Conservation (phyloP, 2,888 invertebrate genomes). For the Ornithoptera alexandrae region DNA sequence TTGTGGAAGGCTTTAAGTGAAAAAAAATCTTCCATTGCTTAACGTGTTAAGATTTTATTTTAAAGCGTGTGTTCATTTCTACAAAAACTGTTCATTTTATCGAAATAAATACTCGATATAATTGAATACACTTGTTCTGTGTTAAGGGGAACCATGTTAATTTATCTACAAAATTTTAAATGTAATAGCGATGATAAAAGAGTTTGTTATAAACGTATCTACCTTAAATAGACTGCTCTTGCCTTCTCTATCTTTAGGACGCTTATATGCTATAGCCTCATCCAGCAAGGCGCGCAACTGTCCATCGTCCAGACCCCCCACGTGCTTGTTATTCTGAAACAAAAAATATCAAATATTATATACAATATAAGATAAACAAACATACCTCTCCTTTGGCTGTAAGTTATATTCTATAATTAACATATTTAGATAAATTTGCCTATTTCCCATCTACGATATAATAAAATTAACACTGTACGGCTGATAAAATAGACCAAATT, state of each 20-base stretch:
- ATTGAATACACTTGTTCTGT: no score
- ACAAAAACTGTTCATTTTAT: no score
- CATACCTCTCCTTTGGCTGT: no score
- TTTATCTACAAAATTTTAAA: not conserved
- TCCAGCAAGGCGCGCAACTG: conserved; percentile 88
- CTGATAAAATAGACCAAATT: no score
- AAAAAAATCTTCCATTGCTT: not conserved
- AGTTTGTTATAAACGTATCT: conserved; percentile 17
- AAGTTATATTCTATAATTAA: no score
- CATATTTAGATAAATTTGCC: no score
- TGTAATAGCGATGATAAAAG: not conserved
- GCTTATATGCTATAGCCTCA: conserved; percentile 91
- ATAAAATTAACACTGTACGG: no score
- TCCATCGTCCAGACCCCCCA: conserved; percentile 86
- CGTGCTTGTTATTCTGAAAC: conserved; percentile 71
- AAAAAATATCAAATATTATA: conserved; percentile 22
- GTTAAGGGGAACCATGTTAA: no score
- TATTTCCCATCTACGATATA: no score
- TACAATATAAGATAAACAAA: no score
- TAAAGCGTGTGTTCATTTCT: not conserved
- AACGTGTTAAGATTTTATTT: not conserved
- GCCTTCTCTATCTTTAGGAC: conserved; percentile 90
- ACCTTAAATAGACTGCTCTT: conserved; percentile 92
- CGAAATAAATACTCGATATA: no score
- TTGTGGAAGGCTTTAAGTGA: not conserved